Evolutionary conservation across 2,797 vertebrate genomes (phyloP).

Genomic region (Austrolebias charrua): DNA sequence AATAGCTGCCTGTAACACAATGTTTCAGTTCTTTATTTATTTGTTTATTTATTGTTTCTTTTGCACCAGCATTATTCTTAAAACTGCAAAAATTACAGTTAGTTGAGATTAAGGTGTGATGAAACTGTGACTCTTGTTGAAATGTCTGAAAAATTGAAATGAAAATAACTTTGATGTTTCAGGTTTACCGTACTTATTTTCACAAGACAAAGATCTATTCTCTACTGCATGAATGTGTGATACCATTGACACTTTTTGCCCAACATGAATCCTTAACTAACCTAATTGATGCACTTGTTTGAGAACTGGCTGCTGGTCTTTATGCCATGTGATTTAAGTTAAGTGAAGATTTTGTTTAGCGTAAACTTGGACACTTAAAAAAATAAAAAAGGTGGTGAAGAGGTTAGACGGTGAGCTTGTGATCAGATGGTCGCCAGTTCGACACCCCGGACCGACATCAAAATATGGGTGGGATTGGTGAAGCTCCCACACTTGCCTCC

Average conservation of each 20-base stretch:
- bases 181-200: not conserved
- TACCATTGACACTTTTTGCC: not conserved
- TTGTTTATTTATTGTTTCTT: no score
- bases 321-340: not conserved
- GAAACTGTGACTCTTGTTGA: slow-evolving; percentile 1
- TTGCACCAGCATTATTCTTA: not conserved
- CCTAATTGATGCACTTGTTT: not conserved
- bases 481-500: no score
- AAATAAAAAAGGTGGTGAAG: no score
- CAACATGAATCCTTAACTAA: no score
- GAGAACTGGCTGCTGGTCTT: not conserved
- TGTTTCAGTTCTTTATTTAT: slow-evolving; percentile 13
- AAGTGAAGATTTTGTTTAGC: not conserved
- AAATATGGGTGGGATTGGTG: no score
- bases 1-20: slow-evolving; percentile 20
- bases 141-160: slow-evolving; percentile 17
- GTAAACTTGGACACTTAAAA: not conserved
- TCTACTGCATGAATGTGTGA: not conserved
- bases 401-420: no score
- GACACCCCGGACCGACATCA: no score
- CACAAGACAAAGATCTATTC: slow-evolving; percentile 32
- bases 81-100: not conserved
- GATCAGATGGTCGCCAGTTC: no score
- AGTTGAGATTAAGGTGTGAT: not conserved
- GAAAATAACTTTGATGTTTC: slow-evolving; percentile 22